Evolutionary conservation across 2,888 invertebrate genomes (phyloP), one percentile per base, ranked within the genome.

Genomic region (Brachyopa scutellaris): DNA sequence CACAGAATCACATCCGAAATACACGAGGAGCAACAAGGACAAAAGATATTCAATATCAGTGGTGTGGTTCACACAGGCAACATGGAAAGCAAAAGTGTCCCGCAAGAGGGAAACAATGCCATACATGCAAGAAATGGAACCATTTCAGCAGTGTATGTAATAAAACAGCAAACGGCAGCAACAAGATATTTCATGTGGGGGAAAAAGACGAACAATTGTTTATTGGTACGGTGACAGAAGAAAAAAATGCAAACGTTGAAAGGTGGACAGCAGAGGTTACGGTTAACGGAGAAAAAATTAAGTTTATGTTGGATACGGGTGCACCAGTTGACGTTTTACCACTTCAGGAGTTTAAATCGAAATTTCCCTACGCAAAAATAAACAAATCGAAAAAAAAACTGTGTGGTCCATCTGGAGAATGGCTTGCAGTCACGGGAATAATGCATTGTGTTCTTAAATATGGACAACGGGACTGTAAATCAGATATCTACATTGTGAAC

Each of bases 61-160:
- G 57, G 69, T 69, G 69, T 13, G 57, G 69, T 36, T 17, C 13
- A 4, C 26, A 47, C 13, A 21, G 5, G 21, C 29, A 49, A 8
- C 57, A 59, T 15, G 38, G 23, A n/a, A 66, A 66, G n/a, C 17
- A 66, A 11, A 66, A 51, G 26, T 66, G 66, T 31, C 21, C 49
- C 21, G 36, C 62, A 13, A 51, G 51, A 19, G 47, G 59, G 7
- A 67, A 61, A 33, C 40, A 70, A 61, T 70, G 61, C 40, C 61
- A 11, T 17, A 23, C 13, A n/a, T 51, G 51, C 17, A 61, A 42
- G 6, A 47, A 47, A 2, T 69, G 67, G 57, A 57, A 69, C 8
- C 26, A 57, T 23, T 55, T 69, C 11, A 57, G 57, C 55, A 69
- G 36, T 13, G 51, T 70, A 11, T 59, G 59, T 9, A 26, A 23